Percentiles rank a stretch among this genome's conserved stretches.
These are phyloP conservation scores for Osmerus mordax DNA, from an alignment of 2,113 vertebrate genomes.

Conservation along the genomic window DNA sequence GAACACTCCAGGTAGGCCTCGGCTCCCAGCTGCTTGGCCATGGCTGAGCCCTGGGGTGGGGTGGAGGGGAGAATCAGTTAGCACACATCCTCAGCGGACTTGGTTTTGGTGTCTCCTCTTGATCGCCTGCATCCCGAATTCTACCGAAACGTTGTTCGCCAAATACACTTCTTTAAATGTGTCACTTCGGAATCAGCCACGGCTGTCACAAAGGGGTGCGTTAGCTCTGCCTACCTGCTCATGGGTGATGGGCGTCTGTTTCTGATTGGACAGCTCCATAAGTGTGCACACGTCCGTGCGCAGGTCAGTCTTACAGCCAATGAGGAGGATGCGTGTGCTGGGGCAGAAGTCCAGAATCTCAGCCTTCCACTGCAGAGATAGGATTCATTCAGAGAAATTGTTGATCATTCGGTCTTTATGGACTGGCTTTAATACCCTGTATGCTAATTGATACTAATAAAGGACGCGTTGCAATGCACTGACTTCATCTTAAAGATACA, in stretches of 20 bases:
- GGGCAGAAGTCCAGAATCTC: constrained; percentile 93
- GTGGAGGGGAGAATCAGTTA: background rate
- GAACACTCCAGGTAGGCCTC: constrained; percentile 93
- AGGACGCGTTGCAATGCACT: too few species aligned
- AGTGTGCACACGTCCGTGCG: constrained; percentile 92
- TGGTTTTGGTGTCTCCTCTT: background rate
- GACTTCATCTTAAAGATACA: too few species aligned
- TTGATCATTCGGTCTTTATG: background rate
- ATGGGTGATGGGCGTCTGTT: constrained; percentile 87
- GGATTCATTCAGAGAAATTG: background rate
- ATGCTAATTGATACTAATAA: too few species aligned
- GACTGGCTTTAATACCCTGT: background rate
- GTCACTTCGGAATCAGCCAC: too few species aligned
- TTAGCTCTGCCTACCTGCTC: constrained; percentile 79
- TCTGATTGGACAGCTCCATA: constrained; percentile 93
- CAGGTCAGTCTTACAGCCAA: constrained; percentile 93
- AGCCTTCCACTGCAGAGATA: constrained; percentile 82
- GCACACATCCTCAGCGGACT: background rate
- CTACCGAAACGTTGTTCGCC: too few species aligned
- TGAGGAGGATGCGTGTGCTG: constrained; percentile 86
- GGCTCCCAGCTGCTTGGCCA: constrained; percentile 88
- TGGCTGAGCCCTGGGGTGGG: constrained; percentile 79
- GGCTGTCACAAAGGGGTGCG: background rate
- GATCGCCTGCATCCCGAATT: background rate
- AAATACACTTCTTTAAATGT: too few species aligned